These are phyloP conservation scores for Tricholaema leucomelas DNA, from an alignment of 2,113 vertebrate genomes.

Conservation along the genomic window DNA sequence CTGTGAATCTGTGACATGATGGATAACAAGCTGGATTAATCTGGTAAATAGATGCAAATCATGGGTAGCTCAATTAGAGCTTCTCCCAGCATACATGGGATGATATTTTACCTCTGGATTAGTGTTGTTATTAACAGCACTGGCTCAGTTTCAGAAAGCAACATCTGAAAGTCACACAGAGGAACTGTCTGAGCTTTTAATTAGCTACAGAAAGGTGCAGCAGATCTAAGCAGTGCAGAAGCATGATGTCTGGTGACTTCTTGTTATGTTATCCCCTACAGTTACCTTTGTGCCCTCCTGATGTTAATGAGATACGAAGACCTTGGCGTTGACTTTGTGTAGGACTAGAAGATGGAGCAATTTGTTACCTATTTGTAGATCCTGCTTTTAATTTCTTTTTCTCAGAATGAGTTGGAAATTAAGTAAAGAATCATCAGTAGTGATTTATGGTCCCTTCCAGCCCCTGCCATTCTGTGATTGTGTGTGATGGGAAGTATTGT, in stretches of 20 bases:
- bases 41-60: not conserved
- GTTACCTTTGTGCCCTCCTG: not conserved
- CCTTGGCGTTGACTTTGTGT: not conserved
- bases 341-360: not conserved
- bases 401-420: not conserved
- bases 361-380: not conserved
- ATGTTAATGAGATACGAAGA: not conserved
- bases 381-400: not conserved
- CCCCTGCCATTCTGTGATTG: too few relatives aligned
- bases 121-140: not conserved
- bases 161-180: not conserved
- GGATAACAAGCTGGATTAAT: not conserved
- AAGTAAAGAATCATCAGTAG: not conserved
- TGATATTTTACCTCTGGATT: not conserved
- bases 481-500: not conserved
- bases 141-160: not conserved
- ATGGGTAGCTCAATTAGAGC: not conserved
- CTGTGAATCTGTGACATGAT: not conserved
- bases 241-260: not conserved
- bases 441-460: not conserved
- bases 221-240: not conserved
- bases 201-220: not conserved
- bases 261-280: not conserved
- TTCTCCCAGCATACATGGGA: fast-evolving
- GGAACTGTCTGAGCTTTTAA: not conserved